Evolutionary conservation across 2,888 invertebrate species (phyloP).

Genomic region (Dermolepida albohirtum): DNA sequence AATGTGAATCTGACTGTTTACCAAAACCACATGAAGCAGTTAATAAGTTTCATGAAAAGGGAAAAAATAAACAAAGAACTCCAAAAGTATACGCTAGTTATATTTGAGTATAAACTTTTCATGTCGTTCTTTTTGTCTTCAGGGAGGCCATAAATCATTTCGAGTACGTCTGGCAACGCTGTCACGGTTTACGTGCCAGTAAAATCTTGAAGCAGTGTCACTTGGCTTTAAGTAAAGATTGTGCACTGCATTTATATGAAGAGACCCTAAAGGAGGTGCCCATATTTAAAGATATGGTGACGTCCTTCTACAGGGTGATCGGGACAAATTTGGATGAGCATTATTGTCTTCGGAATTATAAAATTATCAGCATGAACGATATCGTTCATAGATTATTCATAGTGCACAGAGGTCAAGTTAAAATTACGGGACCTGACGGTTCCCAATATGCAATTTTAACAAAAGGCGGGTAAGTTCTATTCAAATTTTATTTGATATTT

Average conservation of each 20-base stretch:
- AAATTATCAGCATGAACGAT: conserved; percentile 51
- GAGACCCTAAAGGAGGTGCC: conserved; percentile 48
- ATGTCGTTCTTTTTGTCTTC: conserved; percentile 8
- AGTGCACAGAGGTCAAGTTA: conserved; percentile 50
- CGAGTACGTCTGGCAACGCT: conserved; percentile 52
- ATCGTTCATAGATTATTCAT: conserved; percentile 50
- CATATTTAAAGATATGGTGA: conserved; percentile 47
- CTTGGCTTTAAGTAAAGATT: conserved; percentile 48
- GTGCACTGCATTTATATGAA: conserved; percentile 50
- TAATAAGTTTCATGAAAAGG: conserved; percentile 49
- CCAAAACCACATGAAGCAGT: conserved; percentile 51
- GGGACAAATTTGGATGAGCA: conserved; percentile 48
- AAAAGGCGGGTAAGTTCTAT: conserved; percentile 47
- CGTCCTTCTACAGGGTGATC: conserved; percentile 48
- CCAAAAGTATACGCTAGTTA: conserved; percentile 45
- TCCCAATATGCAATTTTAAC: conserved; percentile 44
- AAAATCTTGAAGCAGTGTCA: conserved; percentile 50
- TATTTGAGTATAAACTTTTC: background rate
- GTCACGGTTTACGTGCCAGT: conserved; percentile 50
- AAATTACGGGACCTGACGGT: conserved; percentile 49
- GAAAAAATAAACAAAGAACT: conserved; percentile 47
- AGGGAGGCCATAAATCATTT: conserved; percentile 52
- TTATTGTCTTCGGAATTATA: conserved; percentile 47
- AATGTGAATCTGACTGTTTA: conserved; percentile 51
- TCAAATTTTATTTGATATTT: too few species aligned